Conservation (phyloP, 2,888 invertebrate genomes). For the Platynereis dumerilii region DNA sequence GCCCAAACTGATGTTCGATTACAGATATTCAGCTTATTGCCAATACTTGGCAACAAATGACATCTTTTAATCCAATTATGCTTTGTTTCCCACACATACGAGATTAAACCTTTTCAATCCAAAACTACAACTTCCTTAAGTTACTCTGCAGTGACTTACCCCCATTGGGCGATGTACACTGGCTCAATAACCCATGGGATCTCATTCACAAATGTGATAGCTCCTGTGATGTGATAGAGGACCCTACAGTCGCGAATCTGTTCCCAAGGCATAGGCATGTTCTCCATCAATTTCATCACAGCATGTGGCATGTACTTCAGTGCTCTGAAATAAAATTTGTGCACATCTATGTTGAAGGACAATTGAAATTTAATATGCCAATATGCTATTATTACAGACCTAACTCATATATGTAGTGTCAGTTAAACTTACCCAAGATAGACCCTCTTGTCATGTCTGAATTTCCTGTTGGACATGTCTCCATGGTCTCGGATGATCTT, state of each 20-base stretch:
- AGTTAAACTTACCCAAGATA: slow-evolving; percentile 77
- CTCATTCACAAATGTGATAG: slow-evolving; percentile 99
- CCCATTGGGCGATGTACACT: slow-evolving; percentile 99
- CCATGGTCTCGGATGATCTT: slow-evolving; percentile 99
- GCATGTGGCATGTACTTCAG: slow-evolving; percentile 99
- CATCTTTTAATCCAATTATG: too few species aligned
- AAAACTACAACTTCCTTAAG: too few species aligned
- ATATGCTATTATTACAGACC: too few species aligned
- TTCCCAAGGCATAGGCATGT: slow-evolving; percentile 99
- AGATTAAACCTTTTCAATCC: too few species aligned
- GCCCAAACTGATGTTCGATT: too few species aligned
- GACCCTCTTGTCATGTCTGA: slow-evolving; percentile 97
- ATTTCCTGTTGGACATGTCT: slow-evolving; percentile 99
- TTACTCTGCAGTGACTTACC: too few species aligned
- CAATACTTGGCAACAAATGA: too few species aligned
- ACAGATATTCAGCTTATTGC: too few species aligned
- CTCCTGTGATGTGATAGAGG: slow-evolving; percentile 98
- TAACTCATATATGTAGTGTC: too few species aligned
- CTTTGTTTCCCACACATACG: too few species aligned
- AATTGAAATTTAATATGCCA: too few species aligned
- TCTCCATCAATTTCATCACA: slow-evolving; percentile 96
- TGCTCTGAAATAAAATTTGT: slow-evolving; percentile 70
- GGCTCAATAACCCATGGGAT: slow-evolving; percentile 99
- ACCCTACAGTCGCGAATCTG: slow-evolving; percentile 97
- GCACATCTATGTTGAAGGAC: too few species aligned